These are phyloP conservation scores for Sinhomidia bicolor DNA, from an alignment of 2,888 invertebrate genomes.

Conservation along the genomic window DNA sequence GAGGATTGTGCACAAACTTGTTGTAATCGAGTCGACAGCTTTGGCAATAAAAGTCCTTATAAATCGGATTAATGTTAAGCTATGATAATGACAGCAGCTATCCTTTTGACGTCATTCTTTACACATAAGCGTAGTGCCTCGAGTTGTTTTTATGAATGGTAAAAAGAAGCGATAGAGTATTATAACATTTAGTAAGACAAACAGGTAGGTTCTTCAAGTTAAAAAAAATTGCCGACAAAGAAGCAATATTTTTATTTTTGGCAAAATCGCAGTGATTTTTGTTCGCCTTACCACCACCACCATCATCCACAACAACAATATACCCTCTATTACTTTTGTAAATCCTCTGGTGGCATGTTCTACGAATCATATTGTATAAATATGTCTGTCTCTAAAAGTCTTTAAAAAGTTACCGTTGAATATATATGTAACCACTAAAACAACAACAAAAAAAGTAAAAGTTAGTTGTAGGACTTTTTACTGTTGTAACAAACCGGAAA, in stretches of 20 bases:
- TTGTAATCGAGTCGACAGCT: background rate
- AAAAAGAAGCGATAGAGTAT: too few species aligned
- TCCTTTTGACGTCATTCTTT: slow-evolving; percentile 20
- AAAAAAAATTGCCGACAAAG: background rate
- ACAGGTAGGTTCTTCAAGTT: background rate
- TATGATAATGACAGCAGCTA: slow-evolving; percentile 52
- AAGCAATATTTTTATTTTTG: background rate
- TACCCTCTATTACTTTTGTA: background rate
- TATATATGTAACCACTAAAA: background rate
- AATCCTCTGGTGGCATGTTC: background rate
- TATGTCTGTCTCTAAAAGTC: background rate
- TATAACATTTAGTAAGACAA: background rate
- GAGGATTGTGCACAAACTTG: too few species aligned
- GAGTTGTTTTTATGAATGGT: too few species aligned
- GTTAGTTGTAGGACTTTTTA: background rate
- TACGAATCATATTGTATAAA: background rate
- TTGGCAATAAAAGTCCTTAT: slow-evolving; percentile 49
- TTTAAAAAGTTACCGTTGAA: background rate
- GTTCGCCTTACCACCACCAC: background rate
- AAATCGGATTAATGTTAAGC: slow-evolving; percentile 59
- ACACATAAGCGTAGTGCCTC: too few species aligned
- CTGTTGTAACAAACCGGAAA: background rate
- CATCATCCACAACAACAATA: background rate
- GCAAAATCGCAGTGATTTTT: background rate
- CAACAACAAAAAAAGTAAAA: background rate